Base-by-base conservation (phyloP, 1,140 invertebrate species). In the Aphelenchoides besseyi region DNA sequence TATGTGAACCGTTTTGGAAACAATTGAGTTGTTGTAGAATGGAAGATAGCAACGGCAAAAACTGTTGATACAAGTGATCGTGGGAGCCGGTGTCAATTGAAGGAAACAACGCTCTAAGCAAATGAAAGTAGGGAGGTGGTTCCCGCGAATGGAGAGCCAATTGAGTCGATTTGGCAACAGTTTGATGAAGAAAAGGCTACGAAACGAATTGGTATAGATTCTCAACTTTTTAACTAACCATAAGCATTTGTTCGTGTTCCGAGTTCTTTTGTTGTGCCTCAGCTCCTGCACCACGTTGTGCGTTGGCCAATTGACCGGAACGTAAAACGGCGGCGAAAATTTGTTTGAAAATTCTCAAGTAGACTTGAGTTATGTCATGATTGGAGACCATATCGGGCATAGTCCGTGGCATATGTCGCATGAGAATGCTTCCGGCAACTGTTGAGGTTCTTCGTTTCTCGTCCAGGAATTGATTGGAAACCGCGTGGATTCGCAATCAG, bases 31-130 rank as follows among this genome's bases (percentile, higher is more conserved):
- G 93, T 88, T 98, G 94, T 1, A 98, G 86, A 72, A 98, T 87
- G 86, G 93, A 96, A 0, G 95, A 95, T 41, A 98, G 86, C 9
- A 98, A 86, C 0, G 96, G 95, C 36, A 99, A 87, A 86, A 99
- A 99, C 86, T 98, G 95, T 86, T 97, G 95, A 86, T 98, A 98
- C 0, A 99, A 85, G 8, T 96, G 87, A 87, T 98, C 95, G 84
- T 99, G 96, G 79, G 92, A 95, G 16, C 96, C 96, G 36, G 95
- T 95, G 0, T 96, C 96, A 80, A 98, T 98, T 0, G 94, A 97
- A 53, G 95, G 88, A 79, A 90, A 90, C 28, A 90, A 80, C 3
- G 87, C 96, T 90, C 81, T 92, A 79, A 80, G 90, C 89, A 87
- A 90, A 84, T 80, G 92, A 83, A 82, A 97, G 76, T 87, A 87